phyloP scores from a whole-genome alignment of 1,140 invertebrate species.

The Nebria ingens region DNA sequence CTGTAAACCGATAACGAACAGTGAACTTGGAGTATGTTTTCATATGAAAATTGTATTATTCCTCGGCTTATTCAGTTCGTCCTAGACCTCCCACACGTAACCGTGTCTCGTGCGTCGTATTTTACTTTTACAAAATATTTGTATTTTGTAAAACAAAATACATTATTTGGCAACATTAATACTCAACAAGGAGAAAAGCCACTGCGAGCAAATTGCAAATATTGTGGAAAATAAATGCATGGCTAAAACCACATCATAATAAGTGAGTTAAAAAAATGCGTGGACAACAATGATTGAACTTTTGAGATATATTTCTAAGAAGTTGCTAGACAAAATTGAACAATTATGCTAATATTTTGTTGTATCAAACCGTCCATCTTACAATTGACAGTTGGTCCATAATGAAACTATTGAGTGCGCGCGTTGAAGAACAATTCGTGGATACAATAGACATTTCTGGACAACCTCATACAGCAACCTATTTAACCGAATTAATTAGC shows the following conservation, averaged over 20 bases:
- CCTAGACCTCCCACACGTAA: background rate
- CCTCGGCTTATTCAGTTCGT: background rate
- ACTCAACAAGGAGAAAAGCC: background rate
- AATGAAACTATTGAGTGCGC: background rate
- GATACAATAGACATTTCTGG: background rate
- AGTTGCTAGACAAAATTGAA: background rate
- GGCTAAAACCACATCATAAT: background rate
- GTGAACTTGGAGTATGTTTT: background rate
- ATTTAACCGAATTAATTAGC: background rate
- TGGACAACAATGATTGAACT: background rate
- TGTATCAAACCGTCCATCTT: background rate
- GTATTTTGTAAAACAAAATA: background rate
- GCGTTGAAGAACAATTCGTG: background rate
- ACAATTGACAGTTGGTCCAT: background rate
- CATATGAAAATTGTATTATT: background rate
- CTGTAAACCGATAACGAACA: background rate
- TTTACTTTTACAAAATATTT: background rate
- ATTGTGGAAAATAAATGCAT: background rate
- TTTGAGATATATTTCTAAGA: background rate
- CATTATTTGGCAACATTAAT: background rate
- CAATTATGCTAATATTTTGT: background rate
- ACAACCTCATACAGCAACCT: background rate
- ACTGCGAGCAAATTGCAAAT: background rate
- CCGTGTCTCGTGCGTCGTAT: background rate
- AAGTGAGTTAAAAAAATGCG: background rate